Evolutionary conservation across 2,888 invertebrate genomes (phyloP), one percentile per base, ranked within the genome.

Genomic region (Drosophila subsilvestris): DNA sequence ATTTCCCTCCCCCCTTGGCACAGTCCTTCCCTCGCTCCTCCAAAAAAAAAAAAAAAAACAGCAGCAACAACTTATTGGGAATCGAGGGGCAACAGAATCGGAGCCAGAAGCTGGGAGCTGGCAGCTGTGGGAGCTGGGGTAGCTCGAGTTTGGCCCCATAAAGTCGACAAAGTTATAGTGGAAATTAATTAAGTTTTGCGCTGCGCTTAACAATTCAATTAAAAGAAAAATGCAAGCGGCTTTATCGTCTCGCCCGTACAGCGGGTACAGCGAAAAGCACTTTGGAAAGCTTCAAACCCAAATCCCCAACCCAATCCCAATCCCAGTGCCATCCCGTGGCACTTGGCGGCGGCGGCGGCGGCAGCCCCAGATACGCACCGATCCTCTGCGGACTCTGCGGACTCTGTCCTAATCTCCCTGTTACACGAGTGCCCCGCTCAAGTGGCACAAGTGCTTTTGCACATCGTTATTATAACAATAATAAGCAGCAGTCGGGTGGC

Each of bases 401-500:
- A 44, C 37, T 43, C 20, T 48, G 32, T 63, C 37, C 12, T 54
- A 54, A 67, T 69, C 66, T 70, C 59, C 66, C 45, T 65, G 57
- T 68, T 67, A 71, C 75, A 70, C 72, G 71, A 72, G 80, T 76
- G 80, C 80, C 69, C 60, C 62, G 69, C 73, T 83, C 86, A 79
- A 86, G 82, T 82, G 86, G 80, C 82, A 89, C 90, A 90, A 90
- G 90, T 90, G 89, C 90, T 90, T 90, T 90, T 90, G 89, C 90
- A 90, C 90, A 90, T 90, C 90, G 88, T 90, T 90, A 90, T 90
- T 90, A 88, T 88, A 90, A 90, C 90, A 90, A 90, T 90, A 90
- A 90, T 90, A 90, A 90, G 90, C 89, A 78, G 69, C 71, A 22
- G 54, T 72, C 12, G 4, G 5, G 8, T 1, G 12, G 32, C 32